A percentile compares a stretch with the other conserved stretches of the same genome.
Evolutionary conservation across 2,113 vertebrate genomes (phyloP).

Genomic region (Aegithalos caudatus): DNA sequence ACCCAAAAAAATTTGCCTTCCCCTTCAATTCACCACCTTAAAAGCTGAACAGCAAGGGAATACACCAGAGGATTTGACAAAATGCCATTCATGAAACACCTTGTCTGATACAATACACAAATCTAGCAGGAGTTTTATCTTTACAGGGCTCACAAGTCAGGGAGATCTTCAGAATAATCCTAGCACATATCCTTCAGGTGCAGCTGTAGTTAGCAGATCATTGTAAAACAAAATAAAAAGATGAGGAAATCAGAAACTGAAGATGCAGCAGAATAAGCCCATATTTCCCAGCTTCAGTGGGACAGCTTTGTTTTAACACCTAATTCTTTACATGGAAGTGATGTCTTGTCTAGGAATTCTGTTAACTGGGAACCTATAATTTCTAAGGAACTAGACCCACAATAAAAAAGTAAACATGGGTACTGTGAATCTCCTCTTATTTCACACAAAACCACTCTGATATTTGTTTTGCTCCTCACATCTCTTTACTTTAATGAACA

Average conservation of each 20-base stretch:
- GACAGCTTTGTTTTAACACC: neutral
- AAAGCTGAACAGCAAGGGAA: neutral
- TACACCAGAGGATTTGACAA: neutral
- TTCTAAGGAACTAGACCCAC: neutral
- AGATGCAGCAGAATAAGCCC: neutral
- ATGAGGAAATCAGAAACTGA: neutral
- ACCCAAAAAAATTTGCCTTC: neutral
- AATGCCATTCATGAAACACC: neutral
- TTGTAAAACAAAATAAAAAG: neutral
- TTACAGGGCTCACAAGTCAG: neutral
- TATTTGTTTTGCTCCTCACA: neutral
- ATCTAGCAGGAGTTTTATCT: neutral
- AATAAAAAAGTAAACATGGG: neutral
- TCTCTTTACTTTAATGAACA: neutral
- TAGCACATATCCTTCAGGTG: neutral
- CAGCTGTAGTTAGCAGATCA: neutral
- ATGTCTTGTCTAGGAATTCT: neutral
- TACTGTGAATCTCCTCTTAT: neutral
- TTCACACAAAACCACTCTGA: neutral
- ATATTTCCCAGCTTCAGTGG: neutral
- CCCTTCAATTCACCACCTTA: neutral
- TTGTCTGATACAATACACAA: neutral
- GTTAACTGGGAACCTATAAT: neutral
- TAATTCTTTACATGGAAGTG: neutral
- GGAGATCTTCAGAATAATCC: neutral